Evolutionary conservation across 2,888 invertebrate species (phyloP).

Genomic region (Arge pagana): DNA sequence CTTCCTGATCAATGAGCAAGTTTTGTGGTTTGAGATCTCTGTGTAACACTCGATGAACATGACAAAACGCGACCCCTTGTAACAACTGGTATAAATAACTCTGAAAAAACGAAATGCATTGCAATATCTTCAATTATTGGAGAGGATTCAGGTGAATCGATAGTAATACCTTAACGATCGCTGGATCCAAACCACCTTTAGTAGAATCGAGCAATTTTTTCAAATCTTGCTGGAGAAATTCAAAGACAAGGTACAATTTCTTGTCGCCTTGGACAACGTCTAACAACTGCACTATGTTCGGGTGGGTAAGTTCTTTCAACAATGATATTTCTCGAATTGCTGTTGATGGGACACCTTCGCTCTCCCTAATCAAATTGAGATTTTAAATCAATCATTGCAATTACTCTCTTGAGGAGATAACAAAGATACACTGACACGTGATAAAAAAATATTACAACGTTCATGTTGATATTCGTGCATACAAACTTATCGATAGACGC

Average conservation of each 20-base stretch:
- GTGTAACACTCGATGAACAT: conserved; percentile 86
- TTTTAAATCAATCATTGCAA: conserved; percentile 2
- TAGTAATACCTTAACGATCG: conserved; percentile 71
- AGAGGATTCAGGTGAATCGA: no score
- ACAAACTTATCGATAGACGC: no score
- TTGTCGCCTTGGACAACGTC: conserved; percentile 87
- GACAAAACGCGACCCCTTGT: conserved; percentile 88
- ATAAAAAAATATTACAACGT: no score
- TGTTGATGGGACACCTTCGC: conserved; percentile 97
- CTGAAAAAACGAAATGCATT: conserved; percentile 37
- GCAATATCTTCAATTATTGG: background rate
- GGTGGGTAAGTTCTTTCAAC: conserved; percentile 86
- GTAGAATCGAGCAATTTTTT: conserved; percentile 83
- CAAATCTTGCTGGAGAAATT: conserved; percentile 90
- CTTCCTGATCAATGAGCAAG: conserved; percentile 83
- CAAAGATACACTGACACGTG: no score
- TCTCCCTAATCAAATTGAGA: conserved; percentile 68
- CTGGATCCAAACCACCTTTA: conserved; percentile 66
- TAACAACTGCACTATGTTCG: conserved; percentile 85
- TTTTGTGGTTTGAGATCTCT: conserved; percentile 96
- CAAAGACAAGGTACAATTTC: conserved; percentile 91
- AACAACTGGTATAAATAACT: conserved; percentile 87
- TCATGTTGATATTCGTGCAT: no score
- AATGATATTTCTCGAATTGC: conserved; percentile 95
- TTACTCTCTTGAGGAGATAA: no score